Base-by-base conservation (phyloP, 2,113 vertebrate species). In the Nyctereutes procyonoides region DNA sequence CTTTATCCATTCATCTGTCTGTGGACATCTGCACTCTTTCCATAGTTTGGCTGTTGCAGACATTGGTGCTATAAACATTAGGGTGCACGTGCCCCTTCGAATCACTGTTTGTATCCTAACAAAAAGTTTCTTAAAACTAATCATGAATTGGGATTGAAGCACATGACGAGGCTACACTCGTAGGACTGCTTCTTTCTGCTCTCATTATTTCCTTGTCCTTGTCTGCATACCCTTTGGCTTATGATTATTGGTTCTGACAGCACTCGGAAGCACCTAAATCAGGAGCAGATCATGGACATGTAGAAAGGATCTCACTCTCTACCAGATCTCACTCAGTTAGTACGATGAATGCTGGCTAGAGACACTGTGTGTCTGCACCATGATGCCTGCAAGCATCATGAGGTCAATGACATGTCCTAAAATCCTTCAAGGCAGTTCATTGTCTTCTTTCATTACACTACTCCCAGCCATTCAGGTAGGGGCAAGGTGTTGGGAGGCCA, bases 381-480 rank as follows among this genome's bases (percentile, higher is more conserved):
- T 19, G 51, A 80, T 60, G 13, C 26, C n/a, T 11, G 8, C 28
- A 5, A 81, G n/a, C 60, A 79, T 73, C 38, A 22, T 11, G 62
- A 76, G 11, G 51, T 95, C 73, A 82, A 58, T 17, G 38, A 5
- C 9, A 85, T 35, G 51, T 80, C 38, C 58, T 81, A 76, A 80
- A 55, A 43, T n/a, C 35, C 62, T 88, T 7, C 16, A 38, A 35
- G 56, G 32, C 9, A 58, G 38, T 43, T 85, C 88, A 62, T 5
- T 62, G 93, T 87, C 48, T 32, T 94, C 80, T 94, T 91, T 94
- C 51, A 88, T 79, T 67, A n/a, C 1, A 35, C 22, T 84, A 84
- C 7, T 60, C 69, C 48, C 11, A 63, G n/a, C 11, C n/a, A 26
- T 56, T n/a, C 24, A 74, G 74, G 12, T 83, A 17, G 17, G 11